Base-by-base conservation (phyloP, 2,113 vertebrate species). In the Vidua chalybeata region DNA sequence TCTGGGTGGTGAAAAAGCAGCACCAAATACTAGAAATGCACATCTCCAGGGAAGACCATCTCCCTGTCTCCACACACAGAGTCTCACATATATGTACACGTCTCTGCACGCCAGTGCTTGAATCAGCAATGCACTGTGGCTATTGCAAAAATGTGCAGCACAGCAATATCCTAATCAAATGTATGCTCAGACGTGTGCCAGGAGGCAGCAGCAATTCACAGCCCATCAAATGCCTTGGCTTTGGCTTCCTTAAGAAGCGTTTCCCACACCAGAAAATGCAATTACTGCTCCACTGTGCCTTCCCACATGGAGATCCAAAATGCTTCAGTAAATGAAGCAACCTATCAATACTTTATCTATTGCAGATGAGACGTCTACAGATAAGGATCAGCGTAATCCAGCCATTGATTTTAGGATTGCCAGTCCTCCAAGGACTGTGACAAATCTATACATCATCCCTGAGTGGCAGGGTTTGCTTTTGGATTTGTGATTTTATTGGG, bases 321-420 rank as follows among this genome's bases (percentile, higher is more conserved):
- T 7, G 31, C 54, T 93, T 87, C 31, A 9, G 48, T 46, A 95
- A 90, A 93, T 86, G 88, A 96, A 95, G 95, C 54, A 76, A 87
- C 88, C 87, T 96, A 90, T 97, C 96, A 95, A 94, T 94, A 95
- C 67, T 48, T 55, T 74, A 84, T 97, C 94, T 95, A 54, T 77
- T n/a, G 30, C 95, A 93, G 89, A 96, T 84, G 95, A 90, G 88
- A 58, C 66, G 43, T 48, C 90, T 67, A 28, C 78, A 90, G 74
- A 82, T 68, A 59, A 21, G 6, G 89, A 79, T 96, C 92, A 82
- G 86, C 51, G 51, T 96, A 96, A 97, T 95, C 92, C 75, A 23
- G 83, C 37, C 92, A 94, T 96, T 87, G 63, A 94, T 97, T 97
- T 96, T 68, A 93, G 90, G 91, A 96, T 95, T 97, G 89, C 84